Base-by-base conservation (phyloP, 1,140 invertebrate species). In the Sarcophaga peregrina region DNA sequence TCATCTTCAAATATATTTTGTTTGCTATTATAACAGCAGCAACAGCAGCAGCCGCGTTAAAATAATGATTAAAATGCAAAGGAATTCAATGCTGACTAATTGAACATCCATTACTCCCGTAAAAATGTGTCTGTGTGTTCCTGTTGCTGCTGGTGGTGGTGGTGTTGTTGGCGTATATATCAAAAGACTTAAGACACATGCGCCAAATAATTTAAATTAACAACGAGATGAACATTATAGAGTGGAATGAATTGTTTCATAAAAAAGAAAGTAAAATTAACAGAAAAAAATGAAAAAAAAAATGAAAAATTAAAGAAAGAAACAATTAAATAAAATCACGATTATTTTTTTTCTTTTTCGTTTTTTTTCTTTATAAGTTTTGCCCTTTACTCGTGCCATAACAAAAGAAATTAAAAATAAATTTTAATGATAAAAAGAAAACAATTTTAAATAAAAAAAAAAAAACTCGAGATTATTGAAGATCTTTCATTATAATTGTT, bases 311-410 rank as follows among this genome's bases (percentile, higher is more conserved):
- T 58, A 58, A 58, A 58, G 15, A n/a, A 17, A 62, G n/a, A 68
- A 68, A 68, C n/a, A 68, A 68, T 68, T 68, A 68, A 68, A 68
- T 68, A 68, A 68, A 68, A 68, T 68, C 62, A 68, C 62, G 62
- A 20, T 68, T 68, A 3, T 20, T 13, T 62, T 62, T n/a, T 8
- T 8, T 17, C 17, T 62, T 68, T 25, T 68, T 68, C 4, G 1
- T 13, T 13, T 13, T 11, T 58, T 58, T 58, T 58, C 13, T 15
- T 13, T 37, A 4, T 37, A 37, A 37, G 25, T 37, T 37, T 37
- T 37, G 25, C 25, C 25, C 25, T 37, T 37, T 37, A 37, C 25
- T 11, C 9, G 13, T 13, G 11, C 8, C 1, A n/a, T 68, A 68
- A 68, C 7, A 68, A 68, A 68, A 20, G 62, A 25, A 68, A 68